A percentile compares a stretch with the other conserved stretches of the same genome.
Evolutionary conservation across 1,140 invertebrate species (phyloP).

Genomic region (Colletes latitarsis): DNA sequence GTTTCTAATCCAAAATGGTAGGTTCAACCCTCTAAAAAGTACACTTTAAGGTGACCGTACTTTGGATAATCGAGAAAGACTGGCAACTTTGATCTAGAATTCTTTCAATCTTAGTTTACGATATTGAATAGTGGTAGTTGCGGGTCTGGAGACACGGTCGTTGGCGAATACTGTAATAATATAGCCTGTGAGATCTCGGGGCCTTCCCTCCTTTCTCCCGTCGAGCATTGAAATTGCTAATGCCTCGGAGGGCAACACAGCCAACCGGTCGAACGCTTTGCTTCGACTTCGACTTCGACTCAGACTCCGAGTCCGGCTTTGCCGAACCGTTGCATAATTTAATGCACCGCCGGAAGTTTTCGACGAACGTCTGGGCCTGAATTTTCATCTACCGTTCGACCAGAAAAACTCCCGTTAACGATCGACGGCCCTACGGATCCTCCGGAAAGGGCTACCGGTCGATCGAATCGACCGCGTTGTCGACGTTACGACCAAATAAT

Average conservation of each 20-base stretch:
- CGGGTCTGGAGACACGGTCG: background rate
- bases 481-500: no score
- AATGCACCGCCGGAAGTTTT: background rate
- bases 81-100: no score
- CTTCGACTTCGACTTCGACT: background rate
- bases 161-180: background rate
- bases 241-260: background rate
- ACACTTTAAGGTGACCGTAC: no score
- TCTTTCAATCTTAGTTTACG: no score
- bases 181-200: background rate
- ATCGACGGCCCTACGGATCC: background rate
- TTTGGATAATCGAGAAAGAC: no score
- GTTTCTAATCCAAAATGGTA: no score
- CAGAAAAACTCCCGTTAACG: background rate
- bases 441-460: no score
- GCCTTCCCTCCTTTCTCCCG: background rate
- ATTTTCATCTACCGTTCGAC: background rate
- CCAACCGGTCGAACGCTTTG: background rate
- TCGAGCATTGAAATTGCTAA: conserved; percentile 18
- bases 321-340: conserved; percentile 10
- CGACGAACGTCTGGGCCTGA: background rate
- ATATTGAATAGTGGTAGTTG: no score
- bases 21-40: no score
- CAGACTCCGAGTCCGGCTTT: background rate
- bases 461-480: no score